Evolutionary conservation across 2,113 vertebrate species (phyloP).

Genomic region (Coryphaenoides rupestris): DNA sequence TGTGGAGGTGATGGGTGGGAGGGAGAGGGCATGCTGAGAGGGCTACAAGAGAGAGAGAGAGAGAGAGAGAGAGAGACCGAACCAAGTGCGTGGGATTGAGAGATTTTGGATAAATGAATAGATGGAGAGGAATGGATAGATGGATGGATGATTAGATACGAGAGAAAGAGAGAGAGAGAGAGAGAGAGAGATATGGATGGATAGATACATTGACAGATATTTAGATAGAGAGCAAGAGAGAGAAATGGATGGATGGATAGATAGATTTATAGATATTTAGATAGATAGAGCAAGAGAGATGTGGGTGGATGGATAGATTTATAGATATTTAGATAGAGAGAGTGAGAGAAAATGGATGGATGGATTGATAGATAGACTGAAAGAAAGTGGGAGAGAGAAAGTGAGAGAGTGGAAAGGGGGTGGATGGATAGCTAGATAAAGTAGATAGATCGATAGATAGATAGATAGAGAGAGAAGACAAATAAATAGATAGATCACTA

Average conservation of each 20-base stretch:
- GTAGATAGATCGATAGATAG: slow-evolving; percentile 3
- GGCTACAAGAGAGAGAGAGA: slow-evolving; percentile 60
- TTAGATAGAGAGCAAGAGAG: neutral
- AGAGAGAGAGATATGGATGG: neutral
- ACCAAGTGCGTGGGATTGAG: slow-evolving; percentile 8
- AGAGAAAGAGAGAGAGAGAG: neutral
- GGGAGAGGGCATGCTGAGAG: slow-evolving; percentile 68
- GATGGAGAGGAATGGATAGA: neutral
- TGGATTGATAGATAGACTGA: neutral
- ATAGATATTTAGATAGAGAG: too few species aligned
- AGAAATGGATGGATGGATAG: neutral
- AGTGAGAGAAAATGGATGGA: too few species aligned
- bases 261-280: neutral
- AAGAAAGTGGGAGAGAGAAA: neutral
- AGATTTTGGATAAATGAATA: slow-evolving; percentile 1
- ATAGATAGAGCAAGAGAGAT: neutral
- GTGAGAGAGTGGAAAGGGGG: neutral
- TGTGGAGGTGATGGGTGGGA: slow-evolving; percentile 66
- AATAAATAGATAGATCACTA: slow-evolving; percentile 30
- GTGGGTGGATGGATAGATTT: neutral
- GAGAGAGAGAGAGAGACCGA: slow-evolving; percentile 36
- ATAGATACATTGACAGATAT: neutral
- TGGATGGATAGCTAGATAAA: slow-evolving; percentile 1
- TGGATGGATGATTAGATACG: neutral
- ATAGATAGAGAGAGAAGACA: too few species aligned